These are phyloP conservation scores for Aplochiton taeniatus DNA, from an alignment of 2,797 vertebrate species.

Conservation along the genomic window DNA sequence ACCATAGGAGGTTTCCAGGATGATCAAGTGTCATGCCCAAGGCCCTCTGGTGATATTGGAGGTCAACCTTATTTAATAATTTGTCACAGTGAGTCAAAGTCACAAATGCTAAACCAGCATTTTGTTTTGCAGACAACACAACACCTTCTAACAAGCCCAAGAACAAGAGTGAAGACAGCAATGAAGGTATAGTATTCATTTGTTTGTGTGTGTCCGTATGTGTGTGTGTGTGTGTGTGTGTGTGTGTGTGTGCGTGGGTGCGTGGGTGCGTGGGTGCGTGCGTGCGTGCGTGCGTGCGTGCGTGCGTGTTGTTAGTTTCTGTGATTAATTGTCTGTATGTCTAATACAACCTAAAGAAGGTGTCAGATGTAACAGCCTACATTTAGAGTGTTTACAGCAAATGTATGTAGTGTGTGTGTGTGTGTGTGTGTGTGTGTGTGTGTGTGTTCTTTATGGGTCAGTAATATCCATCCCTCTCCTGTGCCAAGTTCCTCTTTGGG, in stretches of 20 bases:
- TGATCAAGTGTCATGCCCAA: constrained; percentile 19
- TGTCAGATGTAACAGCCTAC: too few relatives aligned
- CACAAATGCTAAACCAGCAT: constrained; percentile 17
- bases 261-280: not conserved
- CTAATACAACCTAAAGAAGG: too few relatives aligned
- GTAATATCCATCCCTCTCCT: constrained; percentile 56
- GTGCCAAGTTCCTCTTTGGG: constrained; percentile 63
- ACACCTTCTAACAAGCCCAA: constrained; percentile 52
- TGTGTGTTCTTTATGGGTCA: constrained; percentile 47
- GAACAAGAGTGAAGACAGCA: constrained; percentile 56
- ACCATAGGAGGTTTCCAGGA: constrained; percentile 18
- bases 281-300: not conserved
- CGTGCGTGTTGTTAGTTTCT: not conserved
- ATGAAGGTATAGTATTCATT: constrained; percentile 44
- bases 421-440: constrained; percentile 2
- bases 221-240: not conserved
- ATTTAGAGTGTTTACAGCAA: constrained; percentile 1
- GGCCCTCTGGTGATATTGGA: constrained; percentile 17
- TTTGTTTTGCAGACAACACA: constrained; percentile 52
- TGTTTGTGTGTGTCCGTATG: not conserved
- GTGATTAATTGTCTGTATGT: too few relatives aligned
- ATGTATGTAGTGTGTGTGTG: not conserved
- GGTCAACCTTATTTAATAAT: constrained; percentile 7
- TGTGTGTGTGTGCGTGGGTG: not conserved
- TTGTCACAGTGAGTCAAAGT: constrained; percentile 19